Base-by-base conservation (phyloP, 2,113 vertebrate genomes). In the Illadopsis cleaveri region DNA sequence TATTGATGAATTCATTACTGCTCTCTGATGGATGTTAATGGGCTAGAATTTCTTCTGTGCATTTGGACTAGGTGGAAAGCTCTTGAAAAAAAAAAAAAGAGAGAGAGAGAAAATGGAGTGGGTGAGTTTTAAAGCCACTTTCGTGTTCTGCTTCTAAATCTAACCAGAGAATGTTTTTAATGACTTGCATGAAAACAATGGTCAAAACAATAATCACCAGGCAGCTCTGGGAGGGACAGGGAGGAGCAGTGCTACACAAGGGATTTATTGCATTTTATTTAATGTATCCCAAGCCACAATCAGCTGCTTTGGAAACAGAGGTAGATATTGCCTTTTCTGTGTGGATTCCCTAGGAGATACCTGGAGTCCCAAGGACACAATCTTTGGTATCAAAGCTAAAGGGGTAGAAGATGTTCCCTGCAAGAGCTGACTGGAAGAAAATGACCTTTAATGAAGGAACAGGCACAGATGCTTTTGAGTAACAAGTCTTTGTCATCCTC, bases 391-490 rank as follows among this genome's bases (percentile, higher is more conserved):
- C 50, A 38, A 13, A 95, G 54, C 60, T 19, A 4, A 69, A 75
- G 86, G 81, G 35, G 42, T 71, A 12, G 64, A 72, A 76, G 20
- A 3, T 80, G 51, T 94, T 95, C 79, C 40, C 25, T 87, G 68
- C 60, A 6, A 58, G 84, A 90, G 40, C 70, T 4, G 18, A 25
- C 68, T 84, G 82, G 33, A 58, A 51, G 84, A 94, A 93, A 82
- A 93, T 90, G 94, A 91, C 94, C 96, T 95, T 96, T 97, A 85
- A 69, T 89, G 79, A 90, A 76, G 72, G 75, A 94, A 91, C 93
- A 93, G 80, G 75, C 71, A 44, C 95, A 95, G 95, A 97, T 97
- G 95, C 95, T 92, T 95, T 95, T 92, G 81, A 93, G 94, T 95
- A 92, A 82, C 68, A 65, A 66, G 76, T 62, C 92, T 94, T 94